Evolutionary conservation across 2,888 invertebrate genomes (phyloP), one percentile per base, ranked within the genome.

Genomic region (Cyrtodaria siliqua): DNA sequence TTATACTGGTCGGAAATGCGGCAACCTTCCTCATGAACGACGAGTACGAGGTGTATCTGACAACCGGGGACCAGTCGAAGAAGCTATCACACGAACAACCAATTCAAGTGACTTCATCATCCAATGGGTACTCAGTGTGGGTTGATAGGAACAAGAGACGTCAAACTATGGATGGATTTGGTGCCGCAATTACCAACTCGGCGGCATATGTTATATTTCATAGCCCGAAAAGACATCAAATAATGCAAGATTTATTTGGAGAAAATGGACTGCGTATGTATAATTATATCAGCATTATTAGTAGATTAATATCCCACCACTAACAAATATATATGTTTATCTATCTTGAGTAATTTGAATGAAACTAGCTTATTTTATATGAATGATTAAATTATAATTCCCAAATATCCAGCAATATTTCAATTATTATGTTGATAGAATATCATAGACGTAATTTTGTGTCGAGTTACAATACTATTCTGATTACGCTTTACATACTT

Each of bases 181-280:
- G 80, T 9, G 80, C 80, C 0, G 72, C 76, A 6, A 16, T 80
- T 8, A 66, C 80, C 12, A 80, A 70, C 27, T 76, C 80, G 1
- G 72, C 80, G 3, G 80, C 80, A 16, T 80, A 70, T 26, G 73
- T 67, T 40, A 57, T 80, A 6, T 77, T 56, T 47, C 63, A 80
- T 29, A 80, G 80, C 49, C 63, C 66, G 8, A 60, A 60, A 29
- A 52, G 73, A 33, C 70, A 80, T 27, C 59, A 80, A 52, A 80
- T 77, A 3, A 66, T 80, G 73, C 56, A 50, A 24, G 57, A 69
- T 47, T 57, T 80, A 4, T 80, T 80, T 50, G 18, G 40, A 6
- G 27, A 49, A 26, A 16, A 27, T 23, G 76, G 76, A 53, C 70
- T 76, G 23, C 66, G 71, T 71, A 68, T 18, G 56, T 8, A n/a